Conservation (phyloP, 2,113 vertebrate genomes). For the Oophaga pumilio region DNA sequence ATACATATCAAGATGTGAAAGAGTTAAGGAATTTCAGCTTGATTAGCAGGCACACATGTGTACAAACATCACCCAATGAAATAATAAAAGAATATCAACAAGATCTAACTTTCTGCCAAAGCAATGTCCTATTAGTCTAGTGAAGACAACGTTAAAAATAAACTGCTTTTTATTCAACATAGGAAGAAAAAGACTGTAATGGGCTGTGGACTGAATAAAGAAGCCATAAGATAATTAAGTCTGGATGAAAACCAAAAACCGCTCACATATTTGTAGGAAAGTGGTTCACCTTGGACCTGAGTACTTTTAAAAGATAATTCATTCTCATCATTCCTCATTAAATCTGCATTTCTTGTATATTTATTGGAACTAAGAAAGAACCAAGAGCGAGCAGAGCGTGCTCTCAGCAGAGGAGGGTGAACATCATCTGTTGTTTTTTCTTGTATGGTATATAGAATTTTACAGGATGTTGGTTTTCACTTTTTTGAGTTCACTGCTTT, state of each 20-base stretch:
- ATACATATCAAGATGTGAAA: too few species aligned
- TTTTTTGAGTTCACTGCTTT: background rate
- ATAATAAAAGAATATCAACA: background rate
- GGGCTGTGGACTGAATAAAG: conserved; percentile 25
- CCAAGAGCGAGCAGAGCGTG: background rate
- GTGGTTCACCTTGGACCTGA: conserved; percentile 48
- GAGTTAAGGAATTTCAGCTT: background rate
- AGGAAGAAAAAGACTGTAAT: conserved; percentile 8
- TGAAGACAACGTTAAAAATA: conserved; percentile 24
- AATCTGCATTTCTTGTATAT: conserved; percentile 43
- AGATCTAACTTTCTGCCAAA: background rate
- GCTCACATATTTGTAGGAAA: conserved; percentile 43
- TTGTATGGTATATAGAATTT: background rate
- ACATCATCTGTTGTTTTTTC: background rate
- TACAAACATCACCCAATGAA: background rate
- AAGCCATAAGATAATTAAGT: conserved; percentile 40
- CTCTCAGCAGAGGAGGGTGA: background rate
- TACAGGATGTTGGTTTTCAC: background rate
- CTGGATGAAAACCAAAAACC: conserved; percentile 42
- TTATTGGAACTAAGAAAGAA: background rate
- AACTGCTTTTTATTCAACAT: conserved; percentile 37
- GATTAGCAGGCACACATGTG: background rate
- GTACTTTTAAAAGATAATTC: conserved; percentile 49
- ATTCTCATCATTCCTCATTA: conserved; percentile 46
- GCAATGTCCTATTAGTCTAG: conserved; percentile 39